phyloP scores from a whole-genome alignment of 2,797 vertebrate genomes.

The Borostomias antarcticus region DNA sequence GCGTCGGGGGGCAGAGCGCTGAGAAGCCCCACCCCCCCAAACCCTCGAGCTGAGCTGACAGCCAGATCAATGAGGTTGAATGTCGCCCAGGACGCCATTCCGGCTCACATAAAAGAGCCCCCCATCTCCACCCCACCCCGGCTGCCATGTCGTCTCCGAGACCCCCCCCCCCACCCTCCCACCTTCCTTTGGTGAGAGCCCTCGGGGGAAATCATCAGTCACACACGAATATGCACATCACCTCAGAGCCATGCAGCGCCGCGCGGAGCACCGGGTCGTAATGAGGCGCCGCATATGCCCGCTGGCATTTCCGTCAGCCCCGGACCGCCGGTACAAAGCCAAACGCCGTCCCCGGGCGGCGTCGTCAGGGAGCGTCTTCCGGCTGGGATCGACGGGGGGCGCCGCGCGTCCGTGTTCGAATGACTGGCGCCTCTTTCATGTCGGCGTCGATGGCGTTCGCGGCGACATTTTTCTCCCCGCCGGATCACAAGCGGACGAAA shows the following conservation, averaged over 20 bases:
- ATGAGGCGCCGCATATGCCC: slow-evolving; percentile 62
- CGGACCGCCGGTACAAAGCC: slow-evolving; percentile 63
- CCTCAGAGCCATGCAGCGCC: slow-evolving; percentile 51
- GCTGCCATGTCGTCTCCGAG: no score
- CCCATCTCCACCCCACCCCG: slow-evolving; percentile 25
- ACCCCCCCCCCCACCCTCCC: slow-evolving; percentile 21
- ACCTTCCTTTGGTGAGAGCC: slow-evolving; percentile 41
- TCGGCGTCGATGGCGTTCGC: no score
- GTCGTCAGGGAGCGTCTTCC: no score
- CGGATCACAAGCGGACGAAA: no score
- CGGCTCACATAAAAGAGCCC: slow-evolving; percentile 62
- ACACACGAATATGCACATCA: slow-evolving; percentile 43
- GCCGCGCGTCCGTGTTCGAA: slow-evolving; percentile 14
- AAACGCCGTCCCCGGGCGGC: slow-evolving; percentile 16
- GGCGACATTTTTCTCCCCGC: no score
- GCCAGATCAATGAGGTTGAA: slow-evolving; percentile 59
- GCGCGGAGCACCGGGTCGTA: slow-evolving; percentile 28
- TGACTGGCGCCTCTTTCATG: no score
- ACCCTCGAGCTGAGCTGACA: slow-evolving; percentile 33
- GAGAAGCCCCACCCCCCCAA: no score
- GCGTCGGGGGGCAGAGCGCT: slow-evolving; percentile 16
- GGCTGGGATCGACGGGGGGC: no score
- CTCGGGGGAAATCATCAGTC: slow-evolving; percentile 66
- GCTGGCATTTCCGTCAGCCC: slow-evolving; percentile 55
- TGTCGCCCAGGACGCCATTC: slow-evolving; percentile 53